phyloP scores from a whole-genome alignment of 2,113 vertebrate genomes.

The Excalfactoria chinensis region DNA sequence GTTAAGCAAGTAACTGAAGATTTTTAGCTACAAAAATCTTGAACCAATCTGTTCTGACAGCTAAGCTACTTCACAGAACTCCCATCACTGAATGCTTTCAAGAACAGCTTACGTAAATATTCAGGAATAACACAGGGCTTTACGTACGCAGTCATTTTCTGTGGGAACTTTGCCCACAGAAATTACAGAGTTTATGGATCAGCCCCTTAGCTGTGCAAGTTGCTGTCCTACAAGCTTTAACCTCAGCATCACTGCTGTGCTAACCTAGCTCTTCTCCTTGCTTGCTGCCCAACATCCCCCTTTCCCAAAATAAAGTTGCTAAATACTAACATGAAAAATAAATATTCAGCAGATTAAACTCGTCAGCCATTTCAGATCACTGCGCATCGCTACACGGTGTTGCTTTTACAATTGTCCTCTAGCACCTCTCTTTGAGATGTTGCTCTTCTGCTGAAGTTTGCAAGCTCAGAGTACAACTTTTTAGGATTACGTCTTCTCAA shows the following conservation, averaged over 20 bases:
- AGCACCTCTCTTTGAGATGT: neutral
- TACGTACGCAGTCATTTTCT: neutral
- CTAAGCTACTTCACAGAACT: neutral
- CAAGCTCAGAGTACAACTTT: neutral
- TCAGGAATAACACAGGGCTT: accelerated
- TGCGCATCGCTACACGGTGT: neutral
- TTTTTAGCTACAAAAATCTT: neutral
- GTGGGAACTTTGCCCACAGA: neutral
- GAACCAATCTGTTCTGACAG: neutral
- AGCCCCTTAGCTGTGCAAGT: neutral
- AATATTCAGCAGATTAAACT: neutral
- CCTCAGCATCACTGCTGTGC: neutral
- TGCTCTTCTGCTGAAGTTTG: neutral
- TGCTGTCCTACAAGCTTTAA: neutral
- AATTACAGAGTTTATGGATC: accelerated
- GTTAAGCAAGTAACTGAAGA: neutral
- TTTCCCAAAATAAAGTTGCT: neutral
- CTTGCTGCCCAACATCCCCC: neutral
- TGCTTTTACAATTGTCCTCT: neutral
- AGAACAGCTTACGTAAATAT: neutral
- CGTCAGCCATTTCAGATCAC: neutral
- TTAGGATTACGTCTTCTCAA: neutral
- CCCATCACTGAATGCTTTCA: neutral
- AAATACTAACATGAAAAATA: neutral
- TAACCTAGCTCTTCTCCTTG: neutral